phyloP scores from a whole-genome alignment of 2,797 vertebrate species.

The Lutjanus campechanus region DNA sequence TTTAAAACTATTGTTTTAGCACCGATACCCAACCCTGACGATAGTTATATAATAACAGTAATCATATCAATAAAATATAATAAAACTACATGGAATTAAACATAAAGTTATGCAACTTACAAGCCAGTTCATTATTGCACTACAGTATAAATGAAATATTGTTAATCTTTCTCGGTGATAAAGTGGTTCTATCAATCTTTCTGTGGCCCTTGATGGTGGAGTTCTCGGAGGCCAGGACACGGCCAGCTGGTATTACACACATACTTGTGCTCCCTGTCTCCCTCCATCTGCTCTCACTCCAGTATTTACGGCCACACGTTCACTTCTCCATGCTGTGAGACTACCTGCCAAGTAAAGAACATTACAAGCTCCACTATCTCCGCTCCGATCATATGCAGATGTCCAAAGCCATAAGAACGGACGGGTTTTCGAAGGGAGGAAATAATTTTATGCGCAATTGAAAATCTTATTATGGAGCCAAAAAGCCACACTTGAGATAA shows the following conservation, averaged over 20 bases:
- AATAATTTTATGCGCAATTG: slow-evolving; percentile 5
- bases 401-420: slow-evolving; percentile 5
- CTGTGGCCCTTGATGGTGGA: slow-evolving; percentile 1
- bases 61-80: background rate
- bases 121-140: background rate
- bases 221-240: slow-evolving; percentile 18
- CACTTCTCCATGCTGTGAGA: slow-evolving; percentile 24
- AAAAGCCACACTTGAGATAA: slow-evolving; percentile 30
- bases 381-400: slow-evolving; percentile 31
- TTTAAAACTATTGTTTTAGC: too few species aligned
- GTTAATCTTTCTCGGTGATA: background rate
- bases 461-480: slow-evolving; percentile 3
- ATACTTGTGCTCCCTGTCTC: slow-evolving; percentile 43
- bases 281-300: slow-evolving; percentile 58
- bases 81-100: background rate
- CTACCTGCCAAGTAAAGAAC: slow-evolving; percentile 36
- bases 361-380: slow-evolving; percentile 25
- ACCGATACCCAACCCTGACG: too few species aligned
- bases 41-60: background rate
- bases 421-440: slow-evolving; percentile 8
- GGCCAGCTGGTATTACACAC: slow-evolving; percentile 52
- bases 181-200: background rate
- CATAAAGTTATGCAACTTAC: background rate
- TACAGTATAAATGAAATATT: background rate
- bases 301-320: slow-evolving; percentile 45